Evolutionary conservation across 2,888 invertebrate genomes (phyloP).

Genomic region (Rotaria macrura): DNA sequence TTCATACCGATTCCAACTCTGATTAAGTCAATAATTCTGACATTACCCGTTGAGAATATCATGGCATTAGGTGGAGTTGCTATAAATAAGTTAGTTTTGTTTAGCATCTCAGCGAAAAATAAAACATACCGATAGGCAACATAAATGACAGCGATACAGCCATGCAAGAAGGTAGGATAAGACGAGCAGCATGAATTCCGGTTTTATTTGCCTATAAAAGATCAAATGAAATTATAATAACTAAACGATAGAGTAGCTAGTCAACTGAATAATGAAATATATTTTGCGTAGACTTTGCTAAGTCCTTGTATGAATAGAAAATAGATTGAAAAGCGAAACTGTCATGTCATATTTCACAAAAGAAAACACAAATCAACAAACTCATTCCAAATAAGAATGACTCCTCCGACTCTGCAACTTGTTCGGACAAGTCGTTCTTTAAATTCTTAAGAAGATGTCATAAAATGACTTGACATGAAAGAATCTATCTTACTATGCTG

Average conservation of each 20-base stretch:
- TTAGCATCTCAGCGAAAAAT: not conserved
- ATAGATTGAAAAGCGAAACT: too few relatives aligned
- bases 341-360: not conserved
- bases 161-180: not conserved
- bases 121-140: not conserved
- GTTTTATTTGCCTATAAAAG: not conserved
- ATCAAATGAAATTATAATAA: too few relatives aligned
- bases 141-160: not conserved
- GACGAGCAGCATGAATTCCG: not conserved
- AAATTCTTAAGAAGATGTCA: too few relatives aligned
- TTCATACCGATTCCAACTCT: not conserved
- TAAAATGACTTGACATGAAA: too few relatives aligned
- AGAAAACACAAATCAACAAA: not conserved
- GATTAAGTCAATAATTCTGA: not conserved
- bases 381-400: constrained; percentile 36
- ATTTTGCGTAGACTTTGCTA: too few relatives aligned
- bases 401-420: too few relatives aligned
- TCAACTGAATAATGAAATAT: too few relatives aligned
- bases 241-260: too few relatives aligned
- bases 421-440: too few relatives aligned
- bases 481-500: constrained; percentile 39
- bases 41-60: not conserved
- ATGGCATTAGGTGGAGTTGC: not conserved
- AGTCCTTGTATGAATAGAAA: too few relatives aligned
- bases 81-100: not conserved